Conservation (phyloP, 1,140 invertebrate genomes). For the Paramacrobiotus metropolitanus region DNA sequence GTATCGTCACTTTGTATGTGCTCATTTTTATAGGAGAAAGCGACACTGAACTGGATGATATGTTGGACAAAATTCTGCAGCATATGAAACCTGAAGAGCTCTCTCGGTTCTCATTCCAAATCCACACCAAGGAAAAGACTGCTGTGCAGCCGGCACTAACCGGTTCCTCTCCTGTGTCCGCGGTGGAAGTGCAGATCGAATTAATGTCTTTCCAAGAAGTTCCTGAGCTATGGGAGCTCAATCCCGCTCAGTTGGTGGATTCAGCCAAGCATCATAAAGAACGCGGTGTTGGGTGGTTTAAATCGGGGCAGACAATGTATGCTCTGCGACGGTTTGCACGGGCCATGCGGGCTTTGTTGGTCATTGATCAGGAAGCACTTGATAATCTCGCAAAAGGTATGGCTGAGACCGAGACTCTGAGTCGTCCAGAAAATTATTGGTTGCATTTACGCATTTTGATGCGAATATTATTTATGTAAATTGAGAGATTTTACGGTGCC, state of each 20-base stretch:
- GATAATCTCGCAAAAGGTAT: not conserved
- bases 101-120: not conserved
- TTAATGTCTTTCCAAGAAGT: not conserved
- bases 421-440: too few species aligned
- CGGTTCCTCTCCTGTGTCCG: too few species aligned
- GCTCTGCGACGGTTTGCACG: not conserved
- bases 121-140: not conserved
- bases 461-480: not conserved
- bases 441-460: not conserved
- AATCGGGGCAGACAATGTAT: not conserved
- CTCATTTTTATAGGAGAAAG: not conserved
- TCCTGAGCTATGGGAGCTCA: not conserved
- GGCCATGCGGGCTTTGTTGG: not conserved
- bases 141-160: not conserved
- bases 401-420: too few species aligned
- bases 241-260: slow-evolving; percentile 1
- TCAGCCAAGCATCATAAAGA: not conserved
- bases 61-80: not conserved
- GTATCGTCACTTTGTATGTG: too few species aligned
- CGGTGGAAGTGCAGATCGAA: not conserved
- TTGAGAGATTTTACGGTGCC: not conserved
- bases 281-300: not conserved
- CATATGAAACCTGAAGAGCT: not conserved
- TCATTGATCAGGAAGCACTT: not conserved
- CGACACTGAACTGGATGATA: slow-evolving; percentile 1